Evolutionary conservation across 1,140 invertebrate species (phyloP).

Genomic region (Drosophila nigrodunni): DNA sequence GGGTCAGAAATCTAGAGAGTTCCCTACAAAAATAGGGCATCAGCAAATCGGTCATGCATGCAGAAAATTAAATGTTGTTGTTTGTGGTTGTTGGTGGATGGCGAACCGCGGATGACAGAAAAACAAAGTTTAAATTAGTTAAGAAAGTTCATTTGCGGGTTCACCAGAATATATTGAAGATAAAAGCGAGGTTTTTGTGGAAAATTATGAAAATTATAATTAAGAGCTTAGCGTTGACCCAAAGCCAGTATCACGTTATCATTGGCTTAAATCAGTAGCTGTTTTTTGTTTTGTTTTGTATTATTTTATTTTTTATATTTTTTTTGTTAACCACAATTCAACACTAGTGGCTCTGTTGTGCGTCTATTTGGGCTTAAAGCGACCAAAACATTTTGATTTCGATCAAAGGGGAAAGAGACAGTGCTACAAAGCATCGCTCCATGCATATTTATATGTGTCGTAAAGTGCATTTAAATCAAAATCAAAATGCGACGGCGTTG

Average conservation of each 20-base stretch:
- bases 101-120: constrained; percentile 10
- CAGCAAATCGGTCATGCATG: constrained; percentile 26
- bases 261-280: constrained; percentile 63
- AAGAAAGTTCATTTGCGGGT: constrained; percentile 64
- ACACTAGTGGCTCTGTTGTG: constrained; percentile 54
- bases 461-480: constrained; percentile 79
- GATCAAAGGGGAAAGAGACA: constrained; percentile 59
- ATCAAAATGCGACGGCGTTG: constrained; percentile 56
- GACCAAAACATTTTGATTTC: constrained; percentile 70
- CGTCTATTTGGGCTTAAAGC: constrained; percentile 2
- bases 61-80: constrained; percentile 38
- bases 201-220: constrained; percentile 79
- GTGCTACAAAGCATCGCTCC: constrained; percentile 32
- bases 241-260: constrained; percentile 26
- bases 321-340: constrained; percentile 49
- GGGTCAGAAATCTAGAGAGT: not conserved
- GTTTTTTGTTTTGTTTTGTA: constrained; percentile 27
- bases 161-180: constrained; percentile 53
- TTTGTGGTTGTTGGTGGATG: constrained; percentile 30
- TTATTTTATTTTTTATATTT: not conserved
- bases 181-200: constrained; percentile 53
- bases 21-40: constrained; percentile 13
- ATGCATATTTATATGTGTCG: constrained; percentile 78
- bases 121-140: constrained; percentile 81
- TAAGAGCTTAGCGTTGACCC: constrained; percentile 57